Percentiles rank a stretch among this genome's conserved stretches.
These are phyloP conservation scores for Leuciscus idus DNA, from an alignment of 2,113 vertebrate species.

Conservation along the genomic window DNA sequence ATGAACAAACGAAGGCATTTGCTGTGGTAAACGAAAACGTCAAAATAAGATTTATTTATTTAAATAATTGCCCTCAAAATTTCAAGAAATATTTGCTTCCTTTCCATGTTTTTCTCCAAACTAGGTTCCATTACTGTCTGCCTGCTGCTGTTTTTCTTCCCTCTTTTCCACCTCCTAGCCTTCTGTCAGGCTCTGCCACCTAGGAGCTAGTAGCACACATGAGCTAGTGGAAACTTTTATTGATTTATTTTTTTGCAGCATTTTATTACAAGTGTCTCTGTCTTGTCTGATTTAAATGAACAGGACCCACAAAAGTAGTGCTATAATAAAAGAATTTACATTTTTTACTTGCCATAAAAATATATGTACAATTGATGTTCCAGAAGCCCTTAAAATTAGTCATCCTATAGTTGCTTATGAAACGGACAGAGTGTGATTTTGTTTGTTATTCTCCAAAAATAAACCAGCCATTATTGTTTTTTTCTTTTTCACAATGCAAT, in stretches of 20 bases:
- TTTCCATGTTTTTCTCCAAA: conserved; percentile 8
- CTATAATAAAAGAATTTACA: neutral
- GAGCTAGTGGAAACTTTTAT: conserved; percentile 22
- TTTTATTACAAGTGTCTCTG: conserved; percentile 43
- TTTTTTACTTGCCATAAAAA: neutral
- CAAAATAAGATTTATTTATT: neutral
- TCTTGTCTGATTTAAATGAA: neutral
- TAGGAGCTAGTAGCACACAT: conserved; percentile 57
- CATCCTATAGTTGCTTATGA: neutral
- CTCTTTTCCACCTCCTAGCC: conserved; percentile 44
- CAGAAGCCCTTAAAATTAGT: neutral
- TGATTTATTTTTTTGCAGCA: conserved; percentile 6
- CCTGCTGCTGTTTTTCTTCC: conserved; percentile 29
- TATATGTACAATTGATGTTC: neutral
- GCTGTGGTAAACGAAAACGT: neutral
- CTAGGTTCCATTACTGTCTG: conserved; percentile 28
- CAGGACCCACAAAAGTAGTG: neutral
- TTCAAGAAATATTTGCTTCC: neutral
- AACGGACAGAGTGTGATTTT: neutral
- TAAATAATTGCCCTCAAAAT: neutral
- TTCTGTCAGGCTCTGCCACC: conserved; percentile 53
- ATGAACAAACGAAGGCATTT: neutral
- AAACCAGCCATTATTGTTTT: neutral
- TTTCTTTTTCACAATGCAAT: neutral
- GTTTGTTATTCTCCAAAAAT: neutral